Evolutionary conservation across 2,797 vertebrate species (phyloP), one percentile per base, ranked within the genome.

Genomic region (Hoplostethus mediterraneus): DNA sequence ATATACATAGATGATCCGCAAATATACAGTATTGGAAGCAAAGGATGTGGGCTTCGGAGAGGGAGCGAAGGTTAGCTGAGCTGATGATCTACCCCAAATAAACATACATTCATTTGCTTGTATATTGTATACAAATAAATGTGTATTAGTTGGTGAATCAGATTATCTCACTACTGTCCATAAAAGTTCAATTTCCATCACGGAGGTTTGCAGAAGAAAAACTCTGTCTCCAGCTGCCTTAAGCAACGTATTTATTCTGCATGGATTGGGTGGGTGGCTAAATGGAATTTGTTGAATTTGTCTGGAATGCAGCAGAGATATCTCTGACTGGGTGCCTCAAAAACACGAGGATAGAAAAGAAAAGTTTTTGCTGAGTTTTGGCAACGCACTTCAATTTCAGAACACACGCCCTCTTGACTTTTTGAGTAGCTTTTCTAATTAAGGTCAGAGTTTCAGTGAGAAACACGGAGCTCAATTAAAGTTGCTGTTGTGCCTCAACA

Each of bases 1-100:
- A 81, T 82, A 84, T 74, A 85, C 87, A 89, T 77, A 85, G 85
- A 86, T 40, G 63, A 57, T 73, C 76, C 31, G 3, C 53, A 90
- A 86, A 90, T 85, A 87, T 10, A 75, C 65, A 45, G 16, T 9
- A 11, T 57, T 2, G 30, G 63, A 54, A 76, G 72, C 49, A 63
- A 57, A 67, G 59, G 13, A 59, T 64, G 81, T 80, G 85, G 85
- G 65, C 72, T 69, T 14, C 28, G 8, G 53, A 56, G 64, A 48
- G 11, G 6, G 60, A 71, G 57, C 25, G 45, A n/a, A 44, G 16
- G 11, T 49, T n/a, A 54, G 45, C 16, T 2, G 28, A 21, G 60
- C 44, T 17, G 2, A 53, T 12, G 5, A 28, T 53, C 10, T 53
- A 47, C 45, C 45, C 21, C 21, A 7, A 51, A 7, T 21, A 3